Evolutionary conservation across 2,797 vertebrate genomes (phyloP), one percentile per base, ranked within the genome.

Genomic region (Diplodus sargus): DNA sequence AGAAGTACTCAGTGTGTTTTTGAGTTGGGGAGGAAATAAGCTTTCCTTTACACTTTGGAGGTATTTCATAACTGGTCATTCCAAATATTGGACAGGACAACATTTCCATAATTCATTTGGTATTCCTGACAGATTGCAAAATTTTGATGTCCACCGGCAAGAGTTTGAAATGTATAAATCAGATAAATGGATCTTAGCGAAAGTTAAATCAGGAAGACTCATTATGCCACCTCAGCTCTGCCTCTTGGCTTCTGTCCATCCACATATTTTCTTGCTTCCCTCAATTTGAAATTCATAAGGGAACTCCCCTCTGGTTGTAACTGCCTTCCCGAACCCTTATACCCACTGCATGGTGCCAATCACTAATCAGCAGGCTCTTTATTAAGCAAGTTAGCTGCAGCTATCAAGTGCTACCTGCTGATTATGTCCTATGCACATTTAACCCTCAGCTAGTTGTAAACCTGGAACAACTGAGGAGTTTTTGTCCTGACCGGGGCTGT

Each of bases 311-410:
- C 64, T 62, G 64, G 76, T 79, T 82, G 20, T 77, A 42, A 30
- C 72, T 62, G 70, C 67, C 70, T 74, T 78, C 60, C 22, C 45
- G 66, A 74, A 52, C 23, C 58, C 43, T 73, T 49, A 57, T 47
- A 18, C 39, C 30, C 70, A 58, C 74, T 28, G 70, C 70, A 74
- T 45, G 60, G 45, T 53, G 61, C 77, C 75, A 73, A 43, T 86
- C 76, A 78, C 53, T 74, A 66, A 83, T 87, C 86, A 86, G 73
- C 74, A 52, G 62, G 63, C 42, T 80, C 51, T 76, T 68, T 81
- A 84, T 79, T 68, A 69, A 66, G 42, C 52, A 58, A 70, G 49
- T 82, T 67, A 77, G 57, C 64, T 70, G 73, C 56, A 43, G 52
- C 60, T 51, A 54, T 4, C 39, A 43, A 42, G 16, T 51, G 23